phyloP scores from a whole-genome alignment of 1,140 invertebrate genomes.

The Apis laboriosa region DNA sequence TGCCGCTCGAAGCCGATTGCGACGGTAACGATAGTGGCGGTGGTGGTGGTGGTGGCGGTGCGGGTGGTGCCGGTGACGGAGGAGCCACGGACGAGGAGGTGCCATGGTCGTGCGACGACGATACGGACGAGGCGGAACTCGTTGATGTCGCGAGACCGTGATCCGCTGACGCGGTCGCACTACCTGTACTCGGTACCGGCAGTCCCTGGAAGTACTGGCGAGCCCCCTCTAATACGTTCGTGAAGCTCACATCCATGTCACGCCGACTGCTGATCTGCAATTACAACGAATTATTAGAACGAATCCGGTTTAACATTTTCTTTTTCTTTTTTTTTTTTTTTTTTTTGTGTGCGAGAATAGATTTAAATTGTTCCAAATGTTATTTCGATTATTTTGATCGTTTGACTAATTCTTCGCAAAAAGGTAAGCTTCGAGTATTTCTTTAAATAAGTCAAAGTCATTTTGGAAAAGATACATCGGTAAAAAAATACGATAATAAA shows the following conservation, averaged over 20 bases:
- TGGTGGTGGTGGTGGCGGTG: constrained; percentile 51
- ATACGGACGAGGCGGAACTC: constrained; percentile 76
- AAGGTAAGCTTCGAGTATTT: too few relatives aligned
- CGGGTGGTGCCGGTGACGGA: constrained; percentile 51
- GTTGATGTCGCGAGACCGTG: constrained; percentile 73
- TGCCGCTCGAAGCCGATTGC: constrained; percentile 68
- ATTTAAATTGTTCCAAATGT: too few relatives aligned
- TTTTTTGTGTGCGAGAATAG: too few relatives aligned
- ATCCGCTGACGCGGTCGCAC: constrained; percentile 78
- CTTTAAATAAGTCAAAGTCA: too few relatives aligned
- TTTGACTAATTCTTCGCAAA: too few relatives aligned
- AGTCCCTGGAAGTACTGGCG: constrained; percentile 90
- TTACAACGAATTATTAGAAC: not conserved
- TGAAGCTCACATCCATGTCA: constrained; percentile 89
- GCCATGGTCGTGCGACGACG: constrained; percentile 72
- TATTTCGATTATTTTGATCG: not conserved
- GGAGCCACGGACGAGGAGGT: constrained; percentile 49
- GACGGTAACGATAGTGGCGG: constrained; percentile 58
- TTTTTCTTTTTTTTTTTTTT: too few relatives aligned
- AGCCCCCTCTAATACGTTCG: constrained; percentile 89
- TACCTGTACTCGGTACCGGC: constrained; percentile 82
- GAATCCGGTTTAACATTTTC: not conserved
- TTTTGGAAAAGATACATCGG: too few relatives aligned
- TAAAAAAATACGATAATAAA: too few relatives aligned
- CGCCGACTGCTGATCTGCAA: constrained; percentile 79